These are phyloP conservation scores for Crossocerus cetratus DNA, from an alignment of 2,888 invertebrate species.

Conservation along the genomic window DNA sequence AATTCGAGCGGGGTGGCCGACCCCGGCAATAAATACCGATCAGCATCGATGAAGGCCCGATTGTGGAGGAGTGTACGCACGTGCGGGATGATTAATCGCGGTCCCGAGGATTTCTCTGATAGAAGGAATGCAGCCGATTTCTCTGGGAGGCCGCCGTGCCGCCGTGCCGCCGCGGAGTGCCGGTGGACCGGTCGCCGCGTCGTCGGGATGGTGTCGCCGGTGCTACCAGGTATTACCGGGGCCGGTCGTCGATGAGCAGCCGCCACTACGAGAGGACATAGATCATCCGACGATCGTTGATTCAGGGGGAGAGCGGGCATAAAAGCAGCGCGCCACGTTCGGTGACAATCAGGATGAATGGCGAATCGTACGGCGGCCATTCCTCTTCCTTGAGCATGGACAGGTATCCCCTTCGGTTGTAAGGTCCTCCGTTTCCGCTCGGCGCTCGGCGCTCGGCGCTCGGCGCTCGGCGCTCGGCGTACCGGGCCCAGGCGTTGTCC, in stretches of 20 bases:
- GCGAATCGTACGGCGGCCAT: conserved; percentile 59
- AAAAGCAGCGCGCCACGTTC: conserved; percentile 54
- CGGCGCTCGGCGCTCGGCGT: neutral
- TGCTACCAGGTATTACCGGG: conserved; percentile 46
- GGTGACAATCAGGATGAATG: conserved; percentile 71
- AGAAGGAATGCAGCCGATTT: conserved; percentile 56
- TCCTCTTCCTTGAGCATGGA: conserved; percentile 56
- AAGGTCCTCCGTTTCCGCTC: conserved; percentile 47
- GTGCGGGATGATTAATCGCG: conserved; percentile 46
- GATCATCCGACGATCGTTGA: conserved; percentile 59
- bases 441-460: conserved; percentile 10
- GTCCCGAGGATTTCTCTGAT: conserved; percentile 44
- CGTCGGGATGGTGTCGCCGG: conserved; percentile 1
- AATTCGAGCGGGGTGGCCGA: conserved; percentile 1
- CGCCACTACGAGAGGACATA: conserved; percentile 49
- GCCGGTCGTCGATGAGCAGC: conserved; percentile 46
- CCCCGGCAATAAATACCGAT: conserved; percentile 25
- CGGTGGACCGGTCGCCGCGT: conserved; percentile 33
- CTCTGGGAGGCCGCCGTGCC: conserved; percentile 24
- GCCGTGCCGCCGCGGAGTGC: too few relatives aligned
- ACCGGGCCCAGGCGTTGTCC: conserved; percentile 50
- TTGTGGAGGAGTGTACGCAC: conserved; percentile 17
- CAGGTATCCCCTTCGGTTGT: conserved; percentile 51
- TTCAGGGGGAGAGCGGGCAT: conserved; percentile 34
- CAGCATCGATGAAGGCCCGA: conserved; percentile 6